Evolutionary conservation across 1,140 invertebrate species (phyloP).

Genomic region (Apis florea): DNA sequence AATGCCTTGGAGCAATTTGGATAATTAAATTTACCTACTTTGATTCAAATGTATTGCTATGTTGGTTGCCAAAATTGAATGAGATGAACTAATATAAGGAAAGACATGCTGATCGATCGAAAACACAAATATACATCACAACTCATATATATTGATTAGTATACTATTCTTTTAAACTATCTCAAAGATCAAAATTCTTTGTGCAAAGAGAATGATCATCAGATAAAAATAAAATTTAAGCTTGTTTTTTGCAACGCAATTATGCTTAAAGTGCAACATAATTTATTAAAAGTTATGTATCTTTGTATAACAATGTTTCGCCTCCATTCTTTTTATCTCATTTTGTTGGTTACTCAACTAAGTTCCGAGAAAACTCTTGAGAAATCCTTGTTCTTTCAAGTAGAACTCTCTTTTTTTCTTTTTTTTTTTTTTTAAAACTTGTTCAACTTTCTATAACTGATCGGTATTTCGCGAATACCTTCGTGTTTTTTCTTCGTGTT

Average conservation of each 20-base stretch:
- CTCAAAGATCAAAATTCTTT: no score
- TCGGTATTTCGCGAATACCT: background rate
- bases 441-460: conserved; percentile 10
- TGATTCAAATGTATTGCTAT: background rate
- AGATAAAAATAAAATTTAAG: background rate
- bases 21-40: conserved; percentile 23
- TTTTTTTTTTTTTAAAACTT: background rate
- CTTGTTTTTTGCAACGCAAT: background rate
- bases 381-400: background rate
- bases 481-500: background rate
- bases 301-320: background rate
- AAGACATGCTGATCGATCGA: background rate
- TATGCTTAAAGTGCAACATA: background rate
- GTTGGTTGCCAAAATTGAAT: conserved; percentile 15
- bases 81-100: background rate
- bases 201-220: background rate
- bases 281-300: conserved; percentile 21
- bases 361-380: background rate
- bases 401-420: background rate
- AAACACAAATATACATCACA: background rate
- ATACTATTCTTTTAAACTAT: background rate
- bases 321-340: background rate
- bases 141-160: background rate
- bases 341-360: background rate
- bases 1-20: conserved; percentile 1